Evolutionary conservation across 2,888 invertebrate species (phyloP), one percentile per base, ranked within the genome.

Genomic region (Mesorhabditis spiculigera): DNA sequence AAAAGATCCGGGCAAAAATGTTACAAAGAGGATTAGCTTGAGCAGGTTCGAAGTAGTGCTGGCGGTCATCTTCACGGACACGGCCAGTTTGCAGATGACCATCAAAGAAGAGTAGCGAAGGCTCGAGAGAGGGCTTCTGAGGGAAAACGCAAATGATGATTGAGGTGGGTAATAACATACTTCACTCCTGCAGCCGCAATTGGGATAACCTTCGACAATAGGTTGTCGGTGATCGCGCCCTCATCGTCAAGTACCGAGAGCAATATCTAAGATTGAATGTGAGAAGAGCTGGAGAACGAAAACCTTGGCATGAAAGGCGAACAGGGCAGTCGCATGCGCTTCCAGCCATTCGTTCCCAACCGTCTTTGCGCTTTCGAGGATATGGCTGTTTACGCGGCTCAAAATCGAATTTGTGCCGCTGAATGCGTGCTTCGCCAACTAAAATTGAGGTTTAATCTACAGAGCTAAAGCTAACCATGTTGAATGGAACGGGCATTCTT

Each of bases 281-380:
- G 58, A 13, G n/a, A 50, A 50, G 8, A 10, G n/a, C 58, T 50
- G 8, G 58, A 13, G n/a, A 50, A 50, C 58, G n/a, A 13, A 13
- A 50, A 50, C 90, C 13, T 91, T 91, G 67, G 92, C 91, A 85
- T 92, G 93, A 87, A 94, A 94, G 6, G 91, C 91, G 83, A 92
- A 91, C 3, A 92, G 89, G 0, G 92, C 91, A 68, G 90, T 91
- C 8, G 93, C 70, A 41, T 76, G 78, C 3, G 68, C 42, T 43
- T 79, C 79, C 63, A 79, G 58, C 68, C 68, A 78, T 6, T 71
- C 68, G 6, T 72, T 70, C 42, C 79, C 80, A 5, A 77, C 77
- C 4, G 43, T 61, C 67, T 73, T 71, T 4, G 76, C 68, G 10
- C 72, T 74, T 43, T 71, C 68, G 8, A 72, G 74, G 62, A 80